Base-by-base conservation (phyloP, 1,140 invertebrate species). In the Saccostrea echinata region DNA sequence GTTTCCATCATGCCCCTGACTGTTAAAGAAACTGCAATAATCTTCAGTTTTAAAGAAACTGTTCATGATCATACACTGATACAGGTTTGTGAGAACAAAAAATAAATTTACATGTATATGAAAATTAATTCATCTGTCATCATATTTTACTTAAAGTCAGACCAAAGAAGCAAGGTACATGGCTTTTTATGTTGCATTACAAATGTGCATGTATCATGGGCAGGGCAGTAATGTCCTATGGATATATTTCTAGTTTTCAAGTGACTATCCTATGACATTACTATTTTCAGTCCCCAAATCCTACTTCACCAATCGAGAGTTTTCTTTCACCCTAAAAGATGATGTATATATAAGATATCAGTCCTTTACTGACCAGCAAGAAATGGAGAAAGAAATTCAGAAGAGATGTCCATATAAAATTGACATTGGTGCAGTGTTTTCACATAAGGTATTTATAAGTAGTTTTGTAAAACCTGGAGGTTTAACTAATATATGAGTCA, bases 401-500 rank as follows among this genome's bases (percentile, higher is more conserved):
- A 97, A 97, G 92, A 96, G 96, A 94, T 97, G 96, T 94, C 98
- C 98, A 0, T 95, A 97, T 90, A 99, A 99, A 96, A 98, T 99
- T 92, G 99, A 99, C 95, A 98, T 99, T 93, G 99, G 99, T 76
- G 98, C 98, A 55, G 96, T 99, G 27, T 99, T 98, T 93, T 97
- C 95, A 96, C 94, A 96, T 94, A 90, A 96, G 96, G 97, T 98
- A 96, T 43, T 43, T 43, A 43, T 43, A 43, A 43, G 43, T n/a
- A n/a, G n/a, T n/a, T n/a, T n/a, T n/a, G n/a, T n/a, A n/a, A n/a
- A n/a, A n/a, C n/a, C n/a, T n/a, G n/a, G n/a, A n/a, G n/a, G n/a
- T n/a, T n/a, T n/a, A n/a, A n/a, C n/a, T n/a, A n/a, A n/a, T n/a
- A n/a, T n/a, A n/a, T n/a, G n/a, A n/a, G n/a, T n/a, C n/a, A n/a